Conservation (phyloP, 1,140 invertebrate genomes). For the Orussus abietinus region DNA sequence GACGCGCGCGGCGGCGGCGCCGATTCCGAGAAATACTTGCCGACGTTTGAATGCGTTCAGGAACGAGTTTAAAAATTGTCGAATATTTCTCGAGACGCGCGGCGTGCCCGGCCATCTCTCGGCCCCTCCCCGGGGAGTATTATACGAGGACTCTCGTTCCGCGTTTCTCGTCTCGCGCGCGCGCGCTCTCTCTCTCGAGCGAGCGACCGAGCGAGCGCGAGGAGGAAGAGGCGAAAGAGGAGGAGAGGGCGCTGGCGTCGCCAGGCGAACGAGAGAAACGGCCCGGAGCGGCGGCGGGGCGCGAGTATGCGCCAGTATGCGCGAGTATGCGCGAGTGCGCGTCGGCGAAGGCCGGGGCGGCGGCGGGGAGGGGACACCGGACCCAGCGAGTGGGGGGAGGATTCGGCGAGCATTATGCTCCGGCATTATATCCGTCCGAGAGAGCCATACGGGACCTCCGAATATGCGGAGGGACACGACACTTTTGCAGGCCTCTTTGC, state of each 20-base stretch:
- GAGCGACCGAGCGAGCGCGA: slow-evolving; percentile 8
- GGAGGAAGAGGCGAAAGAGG: slow-evolving; percentile 1
- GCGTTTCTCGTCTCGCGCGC: slow-evolving; percentile 2
- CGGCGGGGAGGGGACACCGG: too few species aligned
- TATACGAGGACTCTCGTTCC: not conserved
- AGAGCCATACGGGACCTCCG: slow-evolving; percentile 8
- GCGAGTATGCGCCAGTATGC: not conserved
- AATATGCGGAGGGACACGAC: slow-evolving; percentile 7
- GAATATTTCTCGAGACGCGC: slow-evolving; percentile 38
- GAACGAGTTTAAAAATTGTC: slow-evolving; percentile 52
- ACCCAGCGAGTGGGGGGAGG: slow-evolving; percentile 13
- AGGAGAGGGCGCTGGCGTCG: too few species aligned
- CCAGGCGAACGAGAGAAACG: slow-evolving; percentile 13
- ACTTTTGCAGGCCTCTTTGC: not conserved
- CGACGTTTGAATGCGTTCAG: slow-evolving; percentile 42
- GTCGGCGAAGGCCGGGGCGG: too few species aligned
- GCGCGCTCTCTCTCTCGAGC: slow-evolving; percentile 12
- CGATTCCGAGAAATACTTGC: slow-evolving; percentile 45
- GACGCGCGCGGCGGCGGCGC: slow-evolving; percentile 12
- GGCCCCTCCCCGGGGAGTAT: not conserved
- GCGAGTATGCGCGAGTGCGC: not conserved
- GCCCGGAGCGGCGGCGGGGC: slow-evolving; percentile 17
- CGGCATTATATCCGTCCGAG: slow-evolving; percentile 9
- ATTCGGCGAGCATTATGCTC: slow-evolving; percentile 4
- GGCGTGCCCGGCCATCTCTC: not conserved